A percentile compares a stretch with the other conserved stretches of the same genome.
Conservation (phyloP, 2,888 invertebrate species). For the Agrotis ipsilon region DNA sequence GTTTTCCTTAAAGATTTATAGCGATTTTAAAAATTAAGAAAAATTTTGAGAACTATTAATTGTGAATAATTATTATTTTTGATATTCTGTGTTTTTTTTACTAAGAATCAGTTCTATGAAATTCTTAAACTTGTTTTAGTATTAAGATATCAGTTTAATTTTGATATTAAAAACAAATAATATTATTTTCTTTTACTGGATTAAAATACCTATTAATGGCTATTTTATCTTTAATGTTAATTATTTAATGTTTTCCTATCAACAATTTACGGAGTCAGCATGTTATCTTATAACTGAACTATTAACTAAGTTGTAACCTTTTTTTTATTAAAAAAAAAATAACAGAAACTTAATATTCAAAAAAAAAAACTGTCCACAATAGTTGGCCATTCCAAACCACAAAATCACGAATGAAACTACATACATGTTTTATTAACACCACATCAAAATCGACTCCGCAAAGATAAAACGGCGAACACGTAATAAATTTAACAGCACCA, state of each 20-base stretch:
- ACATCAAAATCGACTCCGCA: slow-evolving; percentile 10
- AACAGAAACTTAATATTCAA: too few species aligned
- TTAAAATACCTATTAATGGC: too few species aligned
- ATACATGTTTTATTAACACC: slow-evolving; percentile 30
- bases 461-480: slow-evolving; percentile 21
- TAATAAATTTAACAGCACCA: slow-evolving; percentile 43
- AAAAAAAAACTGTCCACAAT: neutral
- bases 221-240: too few species aligned
- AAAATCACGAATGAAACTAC: slow-evolving; percentile 1
- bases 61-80: slow-evolving; percentile 4
- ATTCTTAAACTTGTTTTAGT: neutral
- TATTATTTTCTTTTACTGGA: too few species aligned
- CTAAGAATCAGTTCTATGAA: neutral
- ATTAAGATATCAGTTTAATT: neutral
- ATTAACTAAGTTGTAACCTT: too few species aligned
- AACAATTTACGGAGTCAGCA: too few species aligned
- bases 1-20: neutral
- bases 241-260: too few species aligned
- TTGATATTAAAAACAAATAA: too few species aligned
- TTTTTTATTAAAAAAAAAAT: too few species aligned
- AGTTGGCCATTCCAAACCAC: neutral
- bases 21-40: too few species aligned
- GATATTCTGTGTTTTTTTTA: neutral
- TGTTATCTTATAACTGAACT: too few species aligned
- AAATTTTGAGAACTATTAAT: too few species aligned